Conservation (phyloP, 1,140 invertebrate species). For the Drosophila micromelanica region DNA sequence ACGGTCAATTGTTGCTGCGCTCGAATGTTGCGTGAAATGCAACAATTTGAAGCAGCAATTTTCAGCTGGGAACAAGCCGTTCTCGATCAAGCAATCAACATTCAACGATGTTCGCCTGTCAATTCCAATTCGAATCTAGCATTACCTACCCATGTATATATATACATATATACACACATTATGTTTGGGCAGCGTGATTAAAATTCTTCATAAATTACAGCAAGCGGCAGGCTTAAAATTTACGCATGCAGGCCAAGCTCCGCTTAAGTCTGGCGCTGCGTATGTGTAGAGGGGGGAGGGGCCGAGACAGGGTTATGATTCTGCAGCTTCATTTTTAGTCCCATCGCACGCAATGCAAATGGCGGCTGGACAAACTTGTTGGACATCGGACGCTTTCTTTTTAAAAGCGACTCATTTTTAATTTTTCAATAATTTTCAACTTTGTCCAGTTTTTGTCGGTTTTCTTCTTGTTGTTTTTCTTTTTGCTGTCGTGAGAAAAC, state of each 20-base stretch:
- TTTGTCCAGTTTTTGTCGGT: conserved; percentile 1
- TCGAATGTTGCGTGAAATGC: conserved; percentile 70
- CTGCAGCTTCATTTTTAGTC: neutral
- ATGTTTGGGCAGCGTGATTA: conserved; percentile 27
- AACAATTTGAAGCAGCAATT: conserved; percentile 68
- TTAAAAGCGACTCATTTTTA: conserved; percentile 7
- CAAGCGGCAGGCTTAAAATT: conserved; percentile 20
- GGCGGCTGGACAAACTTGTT: conserved; percentile 10
- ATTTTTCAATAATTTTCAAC: neutral
- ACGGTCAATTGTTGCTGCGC: no score
- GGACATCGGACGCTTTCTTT: conserved; percentile 15
- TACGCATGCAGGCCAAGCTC: conserved; percentile 12
- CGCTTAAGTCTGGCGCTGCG: no score
- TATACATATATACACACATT: neutral
- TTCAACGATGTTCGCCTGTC: conserved; percentile 47
- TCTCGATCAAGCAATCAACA: conserved; percentile 27
- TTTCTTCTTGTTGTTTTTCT: neutral
- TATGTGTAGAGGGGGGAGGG: no score
- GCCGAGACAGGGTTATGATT: neutral
- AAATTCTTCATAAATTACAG: conserved; percentile 46
- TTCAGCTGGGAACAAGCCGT: conserved; percentile 36
- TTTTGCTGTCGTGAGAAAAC: conserved; percentile 2
- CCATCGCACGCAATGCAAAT: conserved; percentile 17
- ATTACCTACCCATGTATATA: conserved; percentile 25
- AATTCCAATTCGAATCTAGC: conserved; percentile 60